Base-by-base conservation (phyloP, 1,140 invertebrate species). In the Hirudo medicinalis region DNA sequence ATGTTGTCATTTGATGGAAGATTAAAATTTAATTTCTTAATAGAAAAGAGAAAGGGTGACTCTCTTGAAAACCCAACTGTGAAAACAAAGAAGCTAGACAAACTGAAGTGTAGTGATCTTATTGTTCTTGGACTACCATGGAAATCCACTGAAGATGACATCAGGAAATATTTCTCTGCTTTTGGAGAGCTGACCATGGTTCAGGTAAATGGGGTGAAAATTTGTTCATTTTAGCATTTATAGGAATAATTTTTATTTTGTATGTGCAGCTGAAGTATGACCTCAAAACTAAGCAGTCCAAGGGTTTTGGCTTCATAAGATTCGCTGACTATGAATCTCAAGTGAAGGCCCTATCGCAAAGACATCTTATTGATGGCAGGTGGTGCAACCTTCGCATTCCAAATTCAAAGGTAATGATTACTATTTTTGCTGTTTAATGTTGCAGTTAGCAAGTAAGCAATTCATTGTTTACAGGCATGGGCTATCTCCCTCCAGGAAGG, bases 381-480 rank as follows among this genome's bases (percentile, higher is more conserved):
- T 94, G 91, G 90, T 97, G 94, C 85, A 92, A 96, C 84, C 92
- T 97, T 0, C 92, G 94, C 84, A 92, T 97, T 82, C 94, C 94
- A 40, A 78, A 80, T 72, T 82, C 81, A 32, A 81, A 81, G 77
- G 80, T 80, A 75, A 71, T 32, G 8, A 63, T 63, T 11, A 63
- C 8, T 60, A 15, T 63, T 63, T 63, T 22, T 63, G 29, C 11
- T 11, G 5, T 60, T 22, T 63, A 22, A 2, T 19, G 57, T 32
- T 25, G 11, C 9, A 11, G 19, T 63, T 9, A 19, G 9, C 9
- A 63, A 63, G 2, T 49, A 17, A 36, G 32, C 32, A 36, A 13
- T 13, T 49, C 11, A 49, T 49, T 49, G 19, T 63, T 63, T 63
- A 6, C 29, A 63, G 57, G 57, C 22, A 19, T 63, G 57, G 57